Base-by-base conservation (phyloP, 1,140 invertebrate species). In the Aricia agestis region DNA sequence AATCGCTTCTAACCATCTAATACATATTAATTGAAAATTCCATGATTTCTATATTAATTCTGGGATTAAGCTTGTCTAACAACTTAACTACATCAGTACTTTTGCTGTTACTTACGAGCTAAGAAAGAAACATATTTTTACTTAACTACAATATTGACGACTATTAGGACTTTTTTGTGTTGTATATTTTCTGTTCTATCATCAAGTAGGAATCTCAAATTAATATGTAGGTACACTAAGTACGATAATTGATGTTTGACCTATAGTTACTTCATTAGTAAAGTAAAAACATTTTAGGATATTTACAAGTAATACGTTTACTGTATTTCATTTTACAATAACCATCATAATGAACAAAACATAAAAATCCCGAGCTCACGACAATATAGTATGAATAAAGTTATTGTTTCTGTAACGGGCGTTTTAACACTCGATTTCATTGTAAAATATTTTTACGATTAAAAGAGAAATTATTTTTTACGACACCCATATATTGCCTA, bases 391-490 rank as follows among this genome's bases (percentile, higher is more conserved):
- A 18, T 19, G 5, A 63, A 19, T 25, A 25, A 9, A 11, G 17
- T 19, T 25, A 63, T 63, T 63, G 59, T 63, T 52, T 25, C 18
- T 63, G 59, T 19, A 63, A 25, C 59, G 58, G 58, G 6, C 18
- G 3, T 63, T 63, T 59, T 25, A 63, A 11, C 59, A 19, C 59
- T 19, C 59, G 18, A 63, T 63, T 63, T 63, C 59, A 25, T 63
- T 63, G 17, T 63, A 63, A 63, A 59, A 19, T 19, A 19, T 19
- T 19, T 63, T 63, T 63, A 63, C 59, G 17, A 63, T 63, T 25
- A 63, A 19, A 63, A 25, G 59, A 63, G 59, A 63, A 19, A 63
- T 19, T 63, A 59, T 63, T 31, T 19, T 63, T 63, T 63, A 63
- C 17, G 59, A 19, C 18, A 18, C 18, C 59, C 45, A 52, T 52